A percentile compares a stretch with the other conserved stretches of the same genome.
These are phyloP conservation scores for Noctua janthina DNA, from an alignment of 2,888 invertebrate species.

Conservation along the genomic window DNA sequence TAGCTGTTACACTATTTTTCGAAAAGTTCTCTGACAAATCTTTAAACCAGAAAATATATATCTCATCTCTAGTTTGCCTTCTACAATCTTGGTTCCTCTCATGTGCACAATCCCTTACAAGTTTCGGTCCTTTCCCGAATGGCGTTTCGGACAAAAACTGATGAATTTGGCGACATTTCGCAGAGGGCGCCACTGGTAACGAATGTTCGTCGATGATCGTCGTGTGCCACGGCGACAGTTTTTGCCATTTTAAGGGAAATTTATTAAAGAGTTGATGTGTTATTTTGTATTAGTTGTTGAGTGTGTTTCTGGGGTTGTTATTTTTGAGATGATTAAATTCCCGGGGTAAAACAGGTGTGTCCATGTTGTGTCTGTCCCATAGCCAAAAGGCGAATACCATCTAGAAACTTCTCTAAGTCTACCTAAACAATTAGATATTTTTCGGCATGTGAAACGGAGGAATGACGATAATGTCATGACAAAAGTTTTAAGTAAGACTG, in stretches of 20 bases:
- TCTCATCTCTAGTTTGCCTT: too few species aligned
- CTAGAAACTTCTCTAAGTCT: background rate
- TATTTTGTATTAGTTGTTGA: conserved; percentile 60
- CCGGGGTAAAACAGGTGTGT: background rate
- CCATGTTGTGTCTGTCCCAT: background rate
- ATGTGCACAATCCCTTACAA: conserved; percentile 43
- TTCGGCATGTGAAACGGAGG: too few species aligned
- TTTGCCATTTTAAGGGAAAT: conserved; percentile 52
- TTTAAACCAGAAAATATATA: too few species aligned
- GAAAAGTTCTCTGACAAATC: too few species aligned
- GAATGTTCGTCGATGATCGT: conserved; percentile 57
- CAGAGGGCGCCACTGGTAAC: conserved; percentile 63
- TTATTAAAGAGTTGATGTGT: conserved; percentile 60
- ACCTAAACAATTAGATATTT: background rate
- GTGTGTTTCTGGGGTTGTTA: conserved; percentile 28
- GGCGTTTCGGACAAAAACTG: conserved; percentile 60
- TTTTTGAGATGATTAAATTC: conserved; percentile 11
- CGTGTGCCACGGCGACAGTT: conserved; percentile 56
- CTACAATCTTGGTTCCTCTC: background rate
- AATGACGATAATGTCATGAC: too few species aligned
- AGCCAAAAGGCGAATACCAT: background rate
- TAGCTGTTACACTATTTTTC: too few species aligned
- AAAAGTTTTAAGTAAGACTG: too few species aligned
- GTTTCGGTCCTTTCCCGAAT: conserved; percentile 30
- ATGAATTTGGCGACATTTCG: conserved; percentile 62